These are phyloP conservation scores for Idaea straminata DNA, from an alignment of 2,888 invertebrate genomes.

Conservation along the genomic window DNA sequence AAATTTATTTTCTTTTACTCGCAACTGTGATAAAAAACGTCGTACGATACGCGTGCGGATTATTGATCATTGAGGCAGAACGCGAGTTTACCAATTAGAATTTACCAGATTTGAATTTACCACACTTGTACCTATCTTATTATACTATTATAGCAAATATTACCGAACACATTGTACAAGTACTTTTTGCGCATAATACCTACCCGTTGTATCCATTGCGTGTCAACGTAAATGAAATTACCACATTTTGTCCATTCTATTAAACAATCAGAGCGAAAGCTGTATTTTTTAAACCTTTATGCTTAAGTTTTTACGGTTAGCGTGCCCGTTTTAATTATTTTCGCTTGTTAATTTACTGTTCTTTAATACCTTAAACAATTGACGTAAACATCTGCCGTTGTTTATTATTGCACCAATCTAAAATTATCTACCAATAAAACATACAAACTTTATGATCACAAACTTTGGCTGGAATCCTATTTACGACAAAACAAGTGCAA, in stretches of 20 bases:
- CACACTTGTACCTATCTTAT: too few relatives aligned
- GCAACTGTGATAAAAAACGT: too few relatives aligned
- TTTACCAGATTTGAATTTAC: too few relatives aligned
- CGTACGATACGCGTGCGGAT: too few relatives aligned
- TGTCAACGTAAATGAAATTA: constrained; percentile 6
- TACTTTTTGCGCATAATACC: not conserved
- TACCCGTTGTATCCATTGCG: constrained; percentile 7
- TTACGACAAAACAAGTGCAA: constrained; percentile 29
- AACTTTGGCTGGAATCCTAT: constrained; percentile 30
- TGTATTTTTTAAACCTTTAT: not conserved
- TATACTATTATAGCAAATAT: too few relatives aligned
- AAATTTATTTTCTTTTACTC: too few relatives aligned
- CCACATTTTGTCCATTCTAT: constrained; percentile 14
- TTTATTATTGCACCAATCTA: constrained; percentile 13
- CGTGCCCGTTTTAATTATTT: constrained; percentile 39
- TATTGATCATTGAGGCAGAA: too few relatives aligned
- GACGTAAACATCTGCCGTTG: constrained; percentile 16
- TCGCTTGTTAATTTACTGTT: constrained; percentile 21
- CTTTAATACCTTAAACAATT: constrained; percentile 28
- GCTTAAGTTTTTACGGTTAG: constrained; percentile 23
- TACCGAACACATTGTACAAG: not conserved
- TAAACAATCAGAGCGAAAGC: not conserved
- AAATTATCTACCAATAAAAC: constrained; percentile 21
- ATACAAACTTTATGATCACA: constrained; percentile 28
- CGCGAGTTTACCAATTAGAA: too few relatives aligned